phyloP scores from a whole-genome alignment of 2,113 vertebrate genomes.

The Esox niger region DNA sequence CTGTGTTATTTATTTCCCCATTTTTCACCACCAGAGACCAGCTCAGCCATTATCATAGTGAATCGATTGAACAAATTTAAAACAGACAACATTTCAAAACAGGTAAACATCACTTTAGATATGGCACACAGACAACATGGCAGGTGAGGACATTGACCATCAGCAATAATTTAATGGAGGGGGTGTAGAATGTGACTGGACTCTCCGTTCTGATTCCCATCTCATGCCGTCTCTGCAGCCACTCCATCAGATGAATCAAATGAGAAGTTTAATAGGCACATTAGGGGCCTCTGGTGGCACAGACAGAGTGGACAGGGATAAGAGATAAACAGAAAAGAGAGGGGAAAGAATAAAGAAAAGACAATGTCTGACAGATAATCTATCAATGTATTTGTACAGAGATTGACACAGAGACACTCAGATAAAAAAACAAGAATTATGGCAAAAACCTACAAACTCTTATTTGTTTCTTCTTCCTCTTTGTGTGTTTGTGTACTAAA shows the following conservation, averaged over 20 bases:
- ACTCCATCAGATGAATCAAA: constrained; percentile 6
- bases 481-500: neutral
- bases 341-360: constrained; percentile 26
- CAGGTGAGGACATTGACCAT: no score
- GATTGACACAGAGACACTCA: constrained; percentile 34
- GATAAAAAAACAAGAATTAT: constrained; percentile 58
- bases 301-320: constrained; percentile 17
- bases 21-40: neutral
- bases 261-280: constrained; percentile 11
- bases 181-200: neutral
- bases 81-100: constrained; percentile 13
- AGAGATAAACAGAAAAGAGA: constrained; percentile 29
- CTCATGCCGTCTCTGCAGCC: neutral
- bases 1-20: constrained; percentile 11
- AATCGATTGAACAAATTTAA: constrained; percentile 22
- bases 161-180: no score
- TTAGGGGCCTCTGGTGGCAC: constrained; percentile 21
- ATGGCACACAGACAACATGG: neutral
- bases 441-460: no score
- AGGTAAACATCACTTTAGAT: constrained; percentile 3
- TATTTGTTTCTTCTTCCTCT: neutral
- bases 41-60: neutral
- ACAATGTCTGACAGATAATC: constrained; percentile 33
- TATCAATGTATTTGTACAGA: constrained; percentile 33
- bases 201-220: neutral